phyloP scores from a whole-genome alignment of 2,113 vertebrate species.

The Natator depressus region DNA sequence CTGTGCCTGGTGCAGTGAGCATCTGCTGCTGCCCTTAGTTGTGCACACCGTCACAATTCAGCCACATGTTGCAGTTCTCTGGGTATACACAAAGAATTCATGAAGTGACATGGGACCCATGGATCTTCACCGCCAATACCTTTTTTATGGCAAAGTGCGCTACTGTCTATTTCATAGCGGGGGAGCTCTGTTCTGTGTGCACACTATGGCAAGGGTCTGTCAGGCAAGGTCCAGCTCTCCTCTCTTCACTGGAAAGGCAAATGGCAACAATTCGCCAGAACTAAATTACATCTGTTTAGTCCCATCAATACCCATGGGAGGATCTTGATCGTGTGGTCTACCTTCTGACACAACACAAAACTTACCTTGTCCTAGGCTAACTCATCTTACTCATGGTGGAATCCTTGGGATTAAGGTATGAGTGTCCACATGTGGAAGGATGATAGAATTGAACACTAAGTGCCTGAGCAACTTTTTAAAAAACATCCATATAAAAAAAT shows the following conservation, averaged over 20 bases:
- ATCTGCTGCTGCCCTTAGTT: background rate
- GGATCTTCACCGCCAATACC: background rate
- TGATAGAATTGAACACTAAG: background rate
- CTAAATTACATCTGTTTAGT: background rate
- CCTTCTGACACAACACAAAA: background rate
- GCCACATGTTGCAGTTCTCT: too few relatives aligned
- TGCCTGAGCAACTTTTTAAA: background rate
- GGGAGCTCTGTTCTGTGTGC: background rate
- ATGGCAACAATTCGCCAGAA: background rate
- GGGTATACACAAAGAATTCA: background rate
- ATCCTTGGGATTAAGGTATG: background rate
- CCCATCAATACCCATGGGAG: too few relatives aligned
- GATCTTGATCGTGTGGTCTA: background rate
- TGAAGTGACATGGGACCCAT: background rate
- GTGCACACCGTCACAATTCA: background rate
- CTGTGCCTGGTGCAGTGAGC: background rate
- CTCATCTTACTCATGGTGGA: background rate
- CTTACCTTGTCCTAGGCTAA: background rate
- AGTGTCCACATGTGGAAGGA: background rate
- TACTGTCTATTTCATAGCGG: background rate
- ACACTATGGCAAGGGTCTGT: accelerated
- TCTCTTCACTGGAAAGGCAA: background rate
- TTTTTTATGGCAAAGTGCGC: background rate
- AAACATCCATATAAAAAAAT: background rate
- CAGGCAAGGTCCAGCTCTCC: background rate